These are phyloP conservation scores for Ischnura elegans DNA, from an alignment of 2,888 invertebrate species.

Conservation along the genomic window DNA sequence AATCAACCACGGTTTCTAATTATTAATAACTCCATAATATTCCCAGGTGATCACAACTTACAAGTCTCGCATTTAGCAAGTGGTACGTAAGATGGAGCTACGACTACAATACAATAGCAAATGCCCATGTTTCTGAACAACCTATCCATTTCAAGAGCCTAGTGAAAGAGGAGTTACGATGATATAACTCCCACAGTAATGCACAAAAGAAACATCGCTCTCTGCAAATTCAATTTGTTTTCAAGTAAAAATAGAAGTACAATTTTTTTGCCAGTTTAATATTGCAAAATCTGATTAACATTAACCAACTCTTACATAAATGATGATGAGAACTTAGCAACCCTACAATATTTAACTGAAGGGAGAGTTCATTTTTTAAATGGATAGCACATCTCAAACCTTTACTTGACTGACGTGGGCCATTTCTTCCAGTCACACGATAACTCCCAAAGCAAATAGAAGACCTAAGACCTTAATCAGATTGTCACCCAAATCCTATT, in stretches of 20 bases:
- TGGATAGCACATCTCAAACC: constrained; percentile 3
- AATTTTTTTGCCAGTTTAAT: neutral
- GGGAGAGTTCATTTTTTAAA: neutral
- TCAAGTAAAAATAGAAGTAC: neutral
- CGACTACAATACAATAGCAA: neutral
- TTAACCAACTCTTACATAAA: neutral
- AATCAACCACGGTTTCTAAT: neutral
- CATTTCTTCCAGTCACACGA: constrained; percentile 20
- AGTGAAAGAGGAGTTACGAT: neutral
- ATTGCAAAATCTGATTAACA: neutral
- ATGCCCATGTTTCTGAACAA: neutral
- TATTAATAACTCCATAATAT: neutral
- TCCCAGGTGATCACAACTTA: neutral
- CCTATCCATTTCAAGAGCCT: neutral
- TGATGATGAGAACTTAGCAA: neutral
- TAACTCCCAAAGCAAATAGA: constrained; percentile 58
- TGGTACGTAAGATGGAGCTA: too few species aligned
- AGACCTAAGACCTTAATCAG: constrained; percentile 45
- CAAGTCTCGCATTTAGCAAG: neutral
- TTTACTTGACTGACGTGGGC: constrained; percentile 20
- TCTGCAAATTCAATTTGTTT: neutral
- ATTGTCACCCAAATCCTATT: constrained; percentile 54
- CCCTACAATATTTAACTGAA: neutral
- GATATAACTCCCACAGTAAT: neutral
- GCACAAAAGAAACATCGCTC: neutral